Evolutionary conservation across 2,797 vertebrate genomes (phyloP).

Genomic region (Fratercula arctica): DNA sequence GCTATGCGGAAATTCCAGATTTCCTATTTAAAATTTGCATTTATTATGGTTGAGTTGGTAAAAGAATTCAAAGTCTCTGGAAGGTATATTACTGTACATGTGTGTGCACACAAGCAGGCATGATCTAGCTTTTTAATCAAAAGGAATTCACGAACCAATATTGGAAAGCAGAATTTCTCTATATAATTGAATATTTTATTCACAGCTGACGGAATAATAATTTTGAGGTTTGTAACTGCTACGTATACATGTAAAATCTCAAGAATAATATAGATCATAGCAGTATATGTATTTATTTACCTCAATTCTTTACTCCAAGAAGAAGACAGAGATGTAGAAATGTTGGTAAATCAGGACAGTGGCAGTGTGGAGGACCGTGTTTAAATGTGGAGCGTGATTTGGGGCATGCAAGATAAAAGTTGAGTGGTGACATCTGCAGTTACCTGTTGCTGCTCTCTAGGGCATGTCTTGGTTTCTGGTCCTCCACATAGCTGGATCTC

Average conservation of each 20-base stretch:
- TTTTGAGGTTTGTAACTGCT: neutral
- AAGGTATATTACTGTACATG: neutral
- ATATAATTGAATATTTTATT: neutral
- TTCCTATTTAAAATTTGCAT: neutral
- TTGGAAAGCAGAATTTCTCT: neutral
- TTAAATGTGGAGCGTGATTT: neutral
- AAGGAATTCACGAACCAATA: neutral
- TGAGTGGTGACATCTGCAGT: neutral
- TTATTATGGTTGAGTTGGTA: neutral
- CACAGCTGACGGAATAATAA: neutral
- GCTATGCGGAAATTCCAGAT: neutral
- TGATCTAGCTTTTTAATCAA: neutral
- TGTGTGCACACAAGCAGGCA: neutral
- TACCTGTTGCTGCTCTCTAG: neutral
- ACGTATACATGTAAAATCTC: neutral
- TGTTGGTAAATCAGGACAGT: neutral
- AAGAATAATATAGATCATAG: neutral
- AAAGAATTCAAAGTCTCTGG: neutral
- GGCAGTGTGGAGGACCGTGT: neutral
- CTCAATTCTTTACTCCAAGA: neutral
- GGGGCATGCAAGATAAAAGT: neutral
- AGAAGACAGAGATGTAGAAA: neutral
- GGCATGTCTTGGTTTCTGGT: neutral
- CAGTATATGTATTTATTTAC: neutral
- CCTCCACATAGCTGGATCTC: neutral